Conservation (phyloP, 2,113 vertebrate species). For the Jaculus jaculus region DNA sequence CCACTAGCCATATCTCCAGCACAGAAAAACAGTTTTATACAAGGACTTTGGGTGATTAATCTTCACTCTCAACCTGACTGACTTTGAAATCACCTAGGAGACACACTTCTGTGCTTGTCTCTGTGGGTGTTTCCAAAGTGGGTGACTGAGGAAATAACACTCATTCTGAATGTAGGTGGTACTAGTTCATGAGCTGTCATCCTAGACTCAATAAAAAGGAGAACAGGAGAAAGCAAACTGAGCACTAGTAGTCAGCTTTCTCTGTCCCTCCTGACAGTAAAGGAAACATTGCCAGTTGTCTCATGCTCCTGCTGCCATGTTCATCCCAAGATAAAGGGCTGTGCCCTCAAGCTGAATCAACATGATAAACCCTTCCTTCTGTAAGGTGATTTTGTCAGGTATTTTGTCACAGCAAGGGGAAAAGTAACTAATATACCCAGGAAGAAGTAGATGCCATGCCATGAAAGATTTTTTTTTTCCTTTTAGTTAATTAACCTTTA, state of each 20-base stretch:
- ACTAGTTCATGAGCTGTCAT: background rate
- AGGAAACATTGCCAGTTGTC: too few species aligned
- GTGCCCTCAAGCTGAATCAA: background rate
- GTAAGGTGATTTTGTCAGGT: background rate
- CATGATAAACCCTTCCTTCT: background rate
- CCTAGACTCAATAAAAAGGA: background rate
- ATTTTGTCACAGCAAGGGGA: background rate
- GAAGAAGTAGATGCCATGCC: conserved; percentile 31
- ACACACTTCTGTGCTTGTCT: background rate
- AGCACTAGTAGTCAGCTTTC: background rate
- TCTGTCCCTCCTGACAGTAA: background rate
- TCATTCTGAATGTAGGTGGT: background rate
- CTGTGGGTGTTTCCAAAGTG: background rate
- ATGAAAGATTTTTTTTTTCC: conserved; percentile 4
- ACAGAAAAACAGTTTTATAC: background rate
- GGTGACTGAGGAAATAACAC: background rate
- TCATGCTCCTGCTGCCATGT: background rate
- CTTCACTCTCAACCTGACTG: background rate
- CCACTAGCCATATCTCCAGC: too few species aligned
- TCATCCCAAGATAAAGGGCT: too few species aligned
- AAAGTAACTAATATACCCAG: background rate
- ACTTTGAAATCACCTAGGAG: background rate
- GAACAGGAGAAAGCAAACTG: background rate
- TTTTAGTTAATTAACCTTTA: conserved; percentile 2
- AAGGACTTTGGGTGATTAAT: background rate